Evolutionary conservation across 2,888 invertebrate species (phyloP), one percentile per base, ranked within the genome.

Genomic region (Volucella inflata): DNA sequence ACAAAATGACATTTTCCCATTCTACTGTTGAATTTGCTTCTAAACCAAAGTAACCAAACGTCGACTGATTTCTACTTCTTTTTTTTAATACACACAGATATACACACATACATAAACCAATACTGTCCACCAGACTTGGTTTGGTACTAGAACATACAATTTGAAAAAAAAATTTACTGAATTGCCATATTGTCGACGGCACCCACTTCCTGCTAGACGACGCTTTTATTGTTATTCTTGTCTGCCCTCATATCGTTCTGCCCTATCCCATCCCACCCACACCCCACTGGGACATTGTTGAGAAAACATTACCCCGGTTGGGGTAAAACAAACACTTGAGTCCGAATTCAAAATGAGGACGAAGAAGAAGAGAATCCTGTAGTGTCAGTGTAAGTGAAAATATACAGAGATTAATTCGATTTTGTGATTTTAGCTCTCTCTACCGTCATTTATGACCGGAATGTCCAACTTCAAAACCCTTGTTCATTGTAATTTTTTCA

Each of bases 381-480:
- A 2, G 3, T 21, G 46, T 46, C 36, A n/a, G 51, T 62, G 62
- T 38, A 38, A 51, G 67, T 36, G 40, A 51, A 72, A 79, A 70
- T 21, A 60, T 59, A 46, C 64, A 80, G 71, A 85, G 85, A 85
- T 81, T 85, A 85, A 81, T 84, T 80, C 59, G 70, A 21, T 70
- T 67, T 77, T 81, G 80, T 81, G 62, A 85, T 76, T 75, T 71
- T 75, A 84, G 84, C 75, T 21, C 21, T 68, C 60, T 84, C n/a
- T n/a, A n/a, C n/a, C 67, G 76, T 71, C 81, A 65, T 75, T 81
- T 81, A 81, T 85, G 76, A 84, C 80, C 84, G 84, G 84, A 84
- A 80, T 84, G 21, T 84, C 75, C 71, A 67, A 50, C 17, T 55
- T 57, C 72, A 76, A 74, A 65, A 65, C 76, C 71, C 64, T 51